phyloP scores from a whole-genome alignment of 1,140 invertebrate species.

The Diabrotica virgifera region DNA sequence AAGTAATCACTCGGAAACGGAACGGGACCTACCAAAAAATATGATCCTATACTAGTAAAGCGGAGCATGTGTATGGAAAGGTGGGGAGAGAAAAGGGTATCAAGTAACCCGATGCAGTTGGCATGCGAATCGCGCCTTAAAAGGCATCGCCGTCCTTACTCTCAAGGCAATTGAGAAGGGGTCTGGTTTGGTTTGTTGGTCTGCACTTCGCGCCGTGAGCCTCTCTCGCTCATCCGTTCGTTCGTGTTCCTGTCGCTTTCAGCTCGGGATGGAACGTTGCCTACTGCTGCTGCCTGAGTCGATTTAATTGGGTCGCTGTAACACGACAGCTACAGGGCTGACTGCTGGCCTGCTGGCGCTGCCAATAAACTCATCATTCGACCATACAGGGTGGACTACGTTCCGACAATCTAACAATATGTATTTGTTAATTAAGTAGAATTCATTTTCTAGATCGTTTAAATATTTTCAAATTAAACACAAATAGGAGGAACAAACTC shows the following conservation, averaged over 20 bases:
- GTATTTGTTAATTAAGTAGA: no score
- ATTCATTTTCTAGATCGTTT: no score
- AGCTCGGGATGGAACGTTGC: neutral
- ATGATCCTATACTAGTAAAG: neutral
- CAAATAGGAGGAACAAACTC: no score
- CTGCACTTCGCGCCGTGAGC: neutral
- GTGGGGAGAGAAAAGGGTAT: neutral
- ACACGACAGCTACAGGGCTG: no score
- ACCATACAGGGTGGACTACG: no score
- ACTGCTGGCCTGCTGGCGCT: no score
- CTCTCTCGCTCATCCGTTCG: neutral
- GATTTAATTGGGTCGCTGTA: neutral
- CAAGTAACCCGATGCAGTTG: slow-evolving; percentile 1
- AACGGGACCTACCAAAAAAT: neutral
- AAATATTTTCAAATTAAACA: no score
- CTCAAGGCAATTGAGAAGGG: slow-evolving; percentile 1
- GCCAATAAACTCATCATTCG: no score
- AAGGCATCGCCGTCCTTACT: neutral
- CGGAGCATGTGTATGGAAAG: neutral
- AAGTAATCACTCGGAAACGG: slow-evolving; percentile 1
- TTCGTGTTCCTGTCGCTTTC: no score
- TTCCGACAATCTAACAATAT: no score
- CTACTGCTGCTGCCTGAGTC: neutral
- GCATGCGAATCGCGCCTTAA: neutral
- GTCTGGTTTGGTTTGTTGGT: neutral